A percentile compares a stretch with the other conserved stretches of the same genome.
Conservation (phyloP, 35 echinoderm and acorn worm species). For the Hemicentrotus pulcherrimus region DNA sequence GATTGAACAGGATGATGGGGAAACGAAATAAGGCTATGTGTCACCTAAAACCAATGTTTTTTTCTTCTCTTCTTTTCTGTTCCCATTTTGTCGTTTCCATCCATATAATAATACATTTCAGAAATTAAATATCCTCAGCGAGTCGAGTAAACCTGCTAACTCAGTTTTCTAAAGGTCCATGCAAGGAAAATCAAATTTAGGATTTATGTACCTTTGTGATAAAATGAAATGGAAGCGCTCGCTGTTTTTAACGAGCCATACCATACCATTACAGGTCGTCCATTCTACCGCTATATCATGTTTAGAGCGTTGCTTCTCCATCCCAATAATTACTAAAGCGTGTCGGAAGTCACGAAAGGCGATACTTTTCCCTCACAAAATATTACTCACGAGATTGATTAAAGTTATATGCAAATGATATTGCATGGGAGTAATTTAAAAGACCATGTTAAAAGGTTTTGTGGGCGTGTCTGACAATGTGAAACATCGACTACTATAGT, state of each 20-base stretch:
- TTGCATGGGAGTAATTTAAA: neutral
- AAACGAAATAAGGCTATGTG: no score
- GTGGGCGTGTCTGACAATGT: neutral
- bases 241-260: neutral
- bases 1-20: no score
- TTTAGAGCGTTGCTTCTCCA: neutral
- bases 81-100: neutral
- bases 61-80: neutral
- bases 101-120: neutral
- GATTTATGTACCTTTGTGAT: constrained; percentile 19
- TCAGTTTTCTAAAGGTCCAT: constrained; percentile 3
- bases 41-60: neutral
- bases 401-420: constrained; percentile 3
- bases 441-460: neutral
- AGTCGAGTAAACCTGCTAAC: neutral
- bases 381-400: constrained; percentile 19
- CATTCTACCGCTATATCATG: neutral
- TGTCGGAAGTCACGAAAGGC: neutral
- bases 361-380: neutral
- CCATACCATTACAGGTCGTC: neutral
- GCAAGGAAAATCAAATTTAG: neutral
- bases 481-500: neutral
- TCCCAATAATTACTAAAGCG: neutral
- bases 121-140: neutral
- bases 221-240: constrained; percentile 5